Evolutionary conservation across 2,888 invertebrate genomes (phyloP).

Genomic region (Cenopis cana): DNA sequence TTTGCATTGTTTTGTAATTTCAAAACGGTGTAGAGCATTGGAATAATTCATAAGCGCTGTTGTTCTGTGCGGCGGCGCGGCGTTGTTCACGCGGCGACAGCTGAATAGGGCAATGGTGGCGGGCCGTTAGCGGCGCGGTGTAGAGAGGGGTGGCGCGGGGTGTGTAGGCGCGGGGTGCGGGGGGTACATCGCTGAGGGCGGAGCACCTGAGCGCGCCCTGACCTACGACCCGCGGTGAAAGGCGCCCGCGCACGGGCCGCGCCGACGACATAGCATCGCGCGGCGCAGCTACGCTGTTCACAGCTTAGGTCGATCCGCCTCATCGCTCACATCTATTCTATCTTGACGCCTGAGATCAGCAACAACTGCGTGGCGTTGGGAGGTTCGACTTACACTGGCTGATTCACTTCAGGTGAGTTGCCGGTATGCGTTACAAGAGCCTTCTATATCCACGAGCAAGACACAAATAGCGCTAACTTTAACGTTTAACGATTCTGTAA

Average conservation of each 20-base stretch:
- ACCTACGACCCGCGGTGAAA: constrained; percentile 84
- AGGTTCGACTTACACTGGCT: not conserved
- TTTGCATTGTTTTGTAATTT: constrained; percentile 82
- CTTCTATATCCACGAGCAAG: constrained; percentile 29
- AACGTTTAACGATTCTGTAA: constrained; percentile 40
- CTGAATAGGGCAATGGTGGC: constrained; percentile 81
- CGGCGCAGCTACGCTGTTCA: constrained; percentile 35
- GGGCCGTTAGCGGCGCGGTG: constrained; percentile 66
- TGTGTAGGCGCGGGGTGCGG: constrained; percentile 50
- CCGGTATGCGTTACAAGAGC: constrained; percentile 6
- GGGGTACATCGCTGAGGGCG: constrained; percentile 68
- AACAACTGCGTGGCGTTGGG: not conserved
- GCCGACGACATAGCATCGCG: constrained; percentile 72
- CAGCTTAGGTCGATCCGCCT: no score
- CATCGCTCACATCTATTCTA: not conserved
- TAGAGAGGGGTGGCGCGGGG: constrained; percentile 51
- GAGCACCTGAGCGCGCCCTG: constrained; percentile 85
- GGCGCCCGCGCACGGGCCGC: constrained; percentile 65
- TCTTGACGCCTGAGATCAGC: not conserved
- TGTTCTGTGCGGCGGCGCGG: constrained; percentile 72
- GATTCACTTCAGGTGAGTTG: not conserved
- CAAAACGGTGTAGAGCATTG: constrained; percentile 71
- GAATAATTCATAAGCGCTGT: constrained; percentile 82
- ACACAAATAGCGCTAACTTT: constrained; percentile 26
- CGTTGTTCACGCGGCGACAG: constrained; percentile 76